phyloP scores from a whole-genome alignment of 2,113 vertebrate species.

The Sceloporus tristichus region DNA sequence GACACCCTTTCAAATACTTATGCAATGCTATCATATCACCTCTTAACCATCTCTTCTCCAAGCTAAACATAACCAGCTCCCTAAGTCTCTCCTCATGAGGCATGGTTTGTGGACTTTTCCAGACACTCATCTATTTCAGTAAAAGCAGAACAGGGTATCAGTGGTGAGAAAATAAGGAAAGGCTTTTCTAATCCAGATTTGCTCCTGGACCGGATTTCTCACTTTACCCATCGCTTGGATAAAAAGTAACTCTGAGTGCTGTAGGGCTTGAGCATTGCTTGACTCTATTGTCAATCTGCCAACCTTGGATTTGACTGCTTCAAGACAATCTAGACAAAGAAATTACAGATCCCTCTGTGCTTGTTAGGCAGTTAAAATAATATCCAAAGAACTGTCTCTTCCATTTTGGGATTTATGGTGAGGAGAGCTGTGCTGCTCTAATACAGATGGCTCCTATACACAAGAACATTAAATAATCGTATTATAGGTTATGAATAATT shows the following conservation, averaged over 20 bases:
- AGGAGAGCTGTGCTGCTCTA: background rate
- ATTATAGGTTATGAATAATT: constrained; percentile 14
- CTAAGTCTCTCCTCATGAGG: too few relatives aligned
- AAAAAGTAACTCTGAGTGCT: background rate
- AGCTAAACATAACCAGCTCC: too few relatives aligned
- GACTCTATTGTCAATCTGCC: background rate
- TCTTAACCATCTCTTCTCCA: too few relatives aligned
- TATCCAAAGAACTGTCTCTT: constrained; percentile 35
- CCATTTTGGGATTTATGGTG: constrained; percentile 32
- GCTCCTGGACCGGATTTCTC: background rate
- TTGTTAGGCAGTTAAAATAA: constrained; percentile 9
- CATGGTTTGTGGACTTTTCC: too few relatives aligned
- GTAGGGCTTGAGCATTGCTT: too few relatives aligned
- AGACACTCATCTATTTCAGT: background rate
- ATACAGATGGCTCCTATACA: background rate
- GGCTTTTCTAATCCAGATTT: background rate
- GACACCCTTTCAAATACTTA: too few relatives aligned
- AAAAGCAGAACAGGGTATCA: background rate
- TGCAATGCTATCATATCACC: too few relatives aligned
- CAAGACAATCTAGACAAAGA: background rate
- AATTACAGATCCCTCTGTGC: background rate
- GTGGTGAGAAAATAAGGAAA: background rate
- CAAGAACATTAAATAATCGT: constrained; percentile 20
- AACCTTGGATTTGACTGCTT: background rate
- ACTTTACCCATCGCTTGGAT: background rate